A percentile compares a stretch with the other conserved stretches of the same genome.
Conservation (phyloP, 2,797 vertebrate species). For the Vireo griseus region DNA sequence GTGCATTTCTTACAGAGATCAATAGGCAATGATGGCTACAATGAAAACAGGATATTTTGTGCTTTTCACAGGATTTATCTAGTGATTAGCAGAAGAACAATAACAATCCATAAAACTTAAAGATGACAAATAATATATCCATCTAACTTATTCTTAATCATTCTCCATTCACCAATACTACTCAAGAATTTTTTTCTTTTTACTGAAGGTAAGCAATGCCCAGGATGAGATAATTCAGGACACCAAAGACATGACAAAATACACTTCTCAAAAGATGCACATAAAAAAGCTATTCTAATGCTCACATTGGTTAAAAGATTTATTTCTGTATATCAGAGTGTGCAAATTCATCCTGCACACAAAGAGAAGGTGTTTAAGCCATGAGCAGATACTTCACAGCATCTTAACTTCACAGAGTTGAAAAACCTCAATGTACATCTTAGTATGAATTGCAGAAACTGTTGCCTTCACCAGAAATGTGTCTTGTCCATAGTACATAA, state of each 20-base stretch:
- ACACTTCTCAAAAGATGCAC: neutral
- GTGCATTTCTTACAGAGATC: neutral
- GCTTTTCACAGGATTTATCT: neutral
- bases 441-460: neutral
- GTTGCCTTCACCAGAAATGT: neutral
- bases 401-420: neutral
- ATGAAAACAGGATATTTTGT: neutral
- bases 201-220: neutral
- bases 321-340: neutral
- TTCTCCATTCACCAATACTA: neutral
- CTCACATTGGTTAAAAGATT: neutral
- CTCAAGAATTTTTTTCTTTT: neutral
- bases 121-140: neutral
- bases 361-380: neutral
- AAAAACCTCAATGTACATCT: neutral
- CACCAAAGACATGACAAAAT: neutral
- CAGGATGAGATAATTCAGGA: neutral
- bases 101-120: neutral
- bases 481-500: neutral
- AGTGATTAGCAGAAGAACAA: neutral
- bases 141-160: neutral
- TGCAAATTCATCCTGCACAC: neutral
- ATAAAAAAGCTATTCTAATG: neutral
- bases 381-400: neutral
- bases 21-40: rapidly evolving